These are phyloP conservation scores for Apodemia duryi DNA, from an alignment of 2,888 invertebrate species.

Conservation along the genomic window DNA sequence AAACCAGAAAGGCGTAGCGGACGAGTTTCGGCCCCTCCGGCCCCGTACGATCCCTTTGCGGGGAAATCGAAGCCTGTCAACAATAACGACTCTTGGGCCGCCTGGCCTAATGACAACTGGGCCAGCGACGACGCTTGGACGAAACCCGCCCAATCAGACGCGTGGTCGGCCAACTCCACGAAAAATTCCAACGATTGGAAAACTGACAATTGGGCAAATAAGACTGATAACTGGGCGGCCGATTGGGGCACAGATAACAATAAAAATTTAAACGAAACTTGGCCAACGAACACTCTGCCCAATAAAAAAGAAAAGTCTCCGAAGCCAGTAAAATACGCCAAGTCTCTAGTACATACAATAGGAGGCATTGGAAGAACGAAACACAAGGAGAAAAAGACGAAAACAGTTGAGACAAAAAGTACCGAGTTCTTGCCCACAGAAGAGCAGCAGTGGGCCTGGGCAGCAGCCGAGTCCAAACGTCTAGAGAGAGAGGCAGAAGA, in stretches of 20 bases:
- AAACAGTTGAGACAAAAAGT: constrained; percentile 42
- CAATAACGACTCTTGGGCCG: constrained; percentile 61
- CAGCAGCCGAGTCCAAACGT: constrained; percentile 82
- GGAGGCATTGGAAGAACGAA: constrained; percentile 63
- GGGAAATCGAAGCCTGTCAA: constrained; percentile 27
- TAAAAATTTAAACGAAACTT: constrained; percentile 64
- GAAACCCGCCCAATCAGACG: constrained; percentile 35
- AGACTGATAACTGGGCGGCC: constrained; percentile 45
- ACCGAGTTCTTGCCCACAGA: constrained; percentile 68
- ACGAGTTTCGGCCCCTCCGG: constrained; percentile 65
- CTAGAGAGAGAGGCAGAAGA: constrained; percentile 81
- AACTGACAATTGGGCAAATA: constrained; percentile 50
- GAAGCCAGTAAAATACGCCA: constrained; percentile 68
- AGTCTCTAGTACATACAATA: constrained; percentile 67
- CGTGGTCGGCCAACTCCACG: constrained; percentile 36
- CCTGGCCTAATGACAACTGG: constrained; percentile 70
- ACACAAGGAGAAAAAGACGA: constrained; percentile 59
- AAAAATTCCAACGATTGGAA: constrained; percentile 45
- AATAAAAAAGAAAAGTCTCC: constrained; percentile 71
- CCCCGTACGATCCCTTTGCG: constrained; percentile 50
- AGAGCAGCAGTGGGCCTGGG: constrained; percentile 87
- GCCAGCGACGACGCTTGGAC: constrained; percentile 58
- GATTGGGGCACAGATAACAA: constrained; percentile 50
- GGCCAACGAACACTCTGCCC: constrained; percentile 64
- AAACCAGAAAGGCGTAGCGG: constrained; percentile 55